Percentiles rank a stretch among this genome's conserved stretches.
phyloP scores from a whole-genome alignment of 1,140 invertebrate genomes.

The Hycleus cichorii region DNA sequence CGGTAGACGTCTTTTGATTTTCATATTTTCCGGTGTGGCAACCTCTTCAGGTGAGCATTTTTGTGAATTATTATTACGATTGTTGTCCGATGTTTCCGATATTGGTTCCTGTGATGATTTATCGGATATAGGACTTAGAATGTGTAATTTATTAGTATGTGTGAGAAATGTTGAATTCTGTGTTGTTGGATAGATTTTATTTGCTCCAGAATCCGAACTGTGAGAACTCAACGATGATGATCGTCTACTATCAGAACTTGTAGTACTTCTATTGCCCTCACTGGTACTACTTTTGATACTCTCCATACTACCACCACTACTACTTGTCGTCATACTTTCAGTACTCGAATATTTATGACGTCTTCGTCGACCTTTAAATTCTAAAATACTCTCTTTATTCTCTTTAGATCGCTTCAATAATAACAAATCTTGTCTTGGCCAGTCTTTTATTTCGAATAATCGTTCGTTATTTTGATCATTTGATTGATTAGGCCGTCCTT shows the following conservation, averaged over 20 bases:
- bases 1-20: conserved; percentile 54
- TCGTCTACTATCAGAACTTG: conserved; percentile 69
- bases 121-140: conserved; percentile 81
- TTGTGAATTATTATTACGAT: conserved; percentile 68
- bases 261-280: conserved; percentile 72
- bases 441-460: conserved; percentile 52
- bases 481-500: conserved; percentile 32
- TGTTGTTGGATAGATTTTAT: conserved; percentile 44
- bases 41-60: conserved; percentile 60
- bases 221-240: conserved; percentile 74
- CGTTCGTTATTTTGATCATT: conserved; percentile 37
- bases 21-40: conserved; percentile 43
- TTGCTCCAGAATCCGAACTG: conserved; percentile 65
- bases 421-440: conserved; percentile 56
- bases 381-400: conserved; percentile 53
- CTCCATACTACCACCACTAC: conserved; percentile 77
- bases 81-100: conserved; percentile 69
- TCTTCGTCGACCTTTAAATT: conserved; percentile 58
- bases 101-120: conserved; percentile 82
- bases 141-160: conserved; percentile 68
- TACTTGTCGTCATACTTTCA: conserved; percentile 77
- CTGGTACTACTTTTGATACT: conserved; percentile 73
- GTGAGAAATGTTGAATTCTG: conserved; percentile 44
- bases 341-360: conserved; percentile 71
- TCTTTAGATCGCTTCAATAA: conserved; percentile 60